These are phyloP conservation scores for Drosophila quasianomalipes DNA, from an alignment of 2,888 invertebrate genomes.

Conservation along the genomic window DNA sequence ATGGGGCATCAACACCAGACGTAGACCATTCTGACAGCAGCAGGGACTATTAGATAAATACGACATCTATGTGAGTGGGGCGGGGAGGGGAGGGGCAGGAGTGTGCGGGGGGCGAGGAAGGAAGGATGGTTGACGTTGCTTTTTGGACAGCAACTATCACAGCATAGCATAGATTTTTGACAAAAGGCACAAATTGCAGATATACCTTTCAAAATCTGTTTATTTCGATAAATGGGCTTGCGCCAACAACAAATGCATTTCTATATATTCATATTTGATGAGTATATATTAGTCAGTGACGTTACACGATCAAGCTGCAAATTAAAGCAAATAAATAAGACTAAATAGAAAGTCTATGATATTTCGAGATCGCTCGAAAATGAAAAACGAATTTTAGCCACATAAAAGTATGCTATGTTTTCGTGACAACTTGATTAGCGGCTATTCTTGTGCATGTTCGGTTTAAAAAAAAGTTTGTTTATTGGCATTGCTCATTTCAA, in stretches of 20 bases:
- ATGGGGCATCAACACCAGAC: slow-evolving; percentile 66
- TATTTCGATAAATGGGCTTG: slow-evolving; percentile 41
- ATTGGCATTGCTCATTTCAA: slow-evolving; percentile 40
- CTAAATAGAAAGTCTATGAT: neutral
- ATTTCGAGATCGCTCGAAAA: neutral
- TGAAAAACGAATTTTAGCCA: neutral
- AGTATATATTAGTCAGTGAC: neutral
- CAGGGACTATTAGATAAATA: slow-evolving; percentile 78
- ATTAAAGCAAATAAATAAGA: neutral
- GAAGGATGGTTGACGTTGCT: slow-evolving; percentile 33
- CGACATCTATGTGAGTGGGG: slow-evolving; percentile 45
- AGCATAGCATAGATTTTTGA: slow-evolving; percentile 29
- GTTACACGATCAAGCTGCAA: neutral
- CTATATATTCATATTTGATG: neutral
- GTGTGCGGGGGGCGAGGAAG: neutral
- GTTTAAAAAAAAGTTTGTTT: slow-evolving; percentile 23
- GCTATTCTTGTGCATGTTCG: slow-evolving; percentile 24
- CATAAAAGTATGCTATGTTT: slow-evolving; percentile 41
- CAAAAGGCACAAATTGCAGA: slow-evolving; percentile 58
- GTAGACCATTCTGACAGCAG: slow-evolving; percentile 73
- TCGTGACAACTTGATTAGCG: slow-evolving; percentile 26
- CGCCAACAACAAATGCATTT: slow-evolving; percentile 11
- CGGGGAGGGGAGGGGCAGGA: neutral
- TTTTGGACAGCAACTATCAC: slow-evolving; percentile 44
- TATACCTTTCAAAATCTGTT: slow-evolving; percentile 40